A percentile compares a stretch with the other conserved stretches of the same genome.
Conservation (phyloP, 2,113 vertebrate species). For the Morone chrysops region DNA sequence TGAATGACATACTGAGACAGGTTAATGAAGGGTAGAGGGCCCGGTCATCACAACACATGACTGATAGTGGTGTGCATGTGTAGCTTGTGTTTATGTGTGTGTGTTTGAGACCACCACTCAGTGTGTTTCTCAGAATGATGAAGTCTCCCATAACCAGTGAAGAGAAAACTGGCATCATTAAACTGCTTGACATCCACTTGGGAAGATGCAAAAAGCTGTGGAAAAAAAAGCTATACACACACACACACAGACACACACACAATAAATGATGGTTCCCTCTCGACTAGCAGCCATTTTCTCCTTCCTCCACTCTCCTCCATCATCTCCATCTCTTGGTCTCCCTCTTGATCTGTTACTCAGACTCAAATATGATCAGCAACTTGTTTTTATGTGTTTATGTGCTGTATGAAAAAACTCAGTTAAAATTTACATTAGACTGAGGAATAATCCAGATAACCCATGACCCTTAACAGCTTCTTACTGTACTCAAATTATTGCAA, state of each 20-base stretch:
- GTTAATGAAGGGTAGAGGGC: background rate
- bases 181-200: constrained; percentile 60
- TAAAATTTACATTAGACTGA: constrained; percentile 11
- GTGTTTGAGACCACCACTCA: background rate
- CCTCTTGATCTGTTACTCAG: too few relatives aligned
- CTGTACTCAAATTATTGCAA: constrained; percentile 27
- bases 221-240: too few relatives aligned
- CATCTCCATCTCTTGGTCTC: too few relatives aligned
- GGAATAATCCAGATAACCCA: background rate
- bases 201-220: constrained; percentile 26
- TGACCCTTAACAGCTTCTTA: background rate
- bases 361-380: background rate
- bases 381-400: background rate
- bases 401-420: background rate
- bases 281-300: too few relatives aligned
- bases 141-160: background rate
- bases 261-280: too few relatives aligned
- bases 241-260: too few relatives aligned
- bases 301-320: too few relatives aligned
- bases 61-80: background rate
- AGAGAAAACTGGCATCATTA: constrained; percentile 60
- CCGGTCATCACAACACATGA: background rate
- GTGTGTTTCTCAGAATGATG: constrained; percentile 8
- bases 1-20: background rate
- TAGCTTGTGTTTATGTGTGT: background rate